These are phyloP conservation scores for Andrena chrysosceles DNA, from an alignment of 2,888 invertebrate species.

Conservation along the genomic window DNA sequence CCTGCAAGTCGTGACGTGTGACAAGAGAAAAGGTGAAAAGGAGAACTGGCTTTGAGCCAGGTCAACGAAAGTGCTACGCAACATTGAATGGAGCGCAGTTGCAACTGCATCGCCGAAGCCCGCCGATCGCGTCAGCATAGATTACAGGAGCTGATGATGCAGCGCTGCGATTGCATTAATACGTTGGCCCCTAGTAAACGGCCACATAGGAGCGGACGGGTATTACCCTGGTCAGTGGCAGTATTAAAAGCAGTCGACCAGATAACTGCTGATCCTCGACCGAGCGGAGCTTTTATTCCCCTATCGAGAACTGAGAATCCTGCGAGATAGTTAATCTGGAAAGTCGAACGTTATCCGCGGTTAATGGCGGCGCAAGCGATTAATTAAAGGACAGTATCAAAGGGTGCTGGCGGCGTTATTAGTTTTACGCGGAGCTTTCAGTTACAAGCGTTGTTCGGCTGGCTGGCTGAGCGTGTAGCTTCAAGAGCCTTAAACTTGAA, in stretches of 20 bases:
- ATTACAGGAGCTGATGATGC: slow-evolving; percentile 41
- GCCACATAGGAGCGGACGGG: slow-evolving; percentile 2
- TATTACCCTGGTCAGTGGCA: slow-evolving; percentile 41
- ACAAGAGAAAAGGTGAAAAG: slow-evolving; percentile 13
- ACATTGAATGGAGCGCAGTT: slow-evolving; percentile 28
- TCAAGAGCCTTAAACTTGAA: slow-evolving; percentile 15
- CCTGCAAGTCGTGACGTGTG: not conserved
- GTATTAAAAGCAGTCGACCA: not conserved
- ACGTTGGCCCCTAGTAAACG: slow-evolving; percentile 15
- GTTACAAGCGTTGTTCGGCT: no score
- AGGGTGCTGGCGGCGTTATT: not conserved
- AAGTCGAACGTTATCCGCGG: not conserved
- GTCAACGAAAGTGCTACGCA: slow-evolving; percentile 51
- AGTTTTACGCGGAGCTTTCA: not conserved
- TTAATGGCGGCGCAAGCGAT: not conserved
- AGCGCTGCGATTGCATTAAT: slow-evolving; percentile 37
- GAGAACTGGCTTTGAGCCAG: slow-evolving; percentile 56
- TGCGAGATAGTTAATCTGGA: not conserved
- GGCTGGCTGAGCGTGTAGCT: no score
- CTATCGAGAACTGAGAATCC: not conserved
- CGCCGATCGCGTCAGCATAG: slow-evolving; percentile 30
- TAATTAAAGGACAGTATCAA: slow-evolving; percentile 25
- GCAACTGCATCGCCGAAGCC: slow-evolving; percentile 40
- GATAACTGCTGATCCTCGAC: slow-evolving; percentile 8
- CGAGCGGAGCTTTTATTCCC: no score